A percentile compares a stretch with the other conserved stretches of the same genome.
phyloP scores from a whole-genome alignment of 2,888 invertebrate genomes.

The Leucophora obtusa region DNA sequence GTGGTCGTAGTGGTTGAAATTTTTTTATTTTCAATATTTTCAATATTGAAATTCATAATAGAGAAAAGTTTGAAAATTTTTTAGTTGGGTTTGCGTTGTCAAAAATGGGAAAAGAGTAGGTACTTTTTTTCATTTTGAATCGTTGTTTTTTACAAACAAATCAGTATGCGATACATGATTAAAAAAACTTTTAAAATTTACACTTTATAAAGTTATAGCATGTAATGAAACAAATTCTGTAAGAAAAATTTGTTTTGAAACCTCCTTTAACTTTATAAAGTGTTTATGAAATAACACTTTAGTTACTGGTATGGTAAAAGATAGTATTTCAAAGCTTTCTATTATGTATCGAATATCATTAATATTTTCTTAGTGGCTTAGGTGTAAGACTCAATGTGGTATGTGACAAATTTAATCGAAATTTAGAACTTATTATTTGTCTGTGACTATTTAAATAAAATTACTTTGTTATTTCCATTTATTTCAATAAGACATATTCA shows the following conservation, averaged over 20 bases:
- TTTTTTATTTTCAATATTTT: slow-evolving; percentile 47
- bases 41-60: slow-evolving; percentile 38
- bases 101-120: slow-evolving; percentile 79
- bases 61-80: slow-evolving; percentile 34
- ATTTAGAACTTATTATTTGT: no score
- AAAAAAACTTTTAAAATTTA: no score
- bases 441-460: no score
- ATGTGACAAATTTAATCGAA: no score
- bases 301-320: slow-evolving; percentile 9
- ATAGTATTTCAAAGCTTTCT: slow-evolving; percentile 9
- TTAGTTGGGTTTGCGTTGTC: slow-evolving; percentile 73
- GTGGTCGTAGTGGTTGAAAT: slow-evolving; percentile 61
- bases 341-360: slow-evolving; percentile 40
- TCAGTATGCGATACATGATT: slow-evolving; percentile 61
- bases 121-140: slow-evolving; percentile 37
- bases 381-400: neutral
- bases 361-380: neutral
- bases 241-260: no score
- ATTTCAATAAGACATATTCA: no score
- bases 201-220: no score
- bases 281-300: slow-evolving; percentile 24
- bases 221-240: no score
- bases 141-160: slow-evolving; percentile 54
- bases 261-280: no score
- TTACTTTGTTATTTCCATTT: no score